Evolutionary conservation across 1,140 invertebrate genomes (phyloP).

Genomic region (Campoletis sonorensis): DNA sequence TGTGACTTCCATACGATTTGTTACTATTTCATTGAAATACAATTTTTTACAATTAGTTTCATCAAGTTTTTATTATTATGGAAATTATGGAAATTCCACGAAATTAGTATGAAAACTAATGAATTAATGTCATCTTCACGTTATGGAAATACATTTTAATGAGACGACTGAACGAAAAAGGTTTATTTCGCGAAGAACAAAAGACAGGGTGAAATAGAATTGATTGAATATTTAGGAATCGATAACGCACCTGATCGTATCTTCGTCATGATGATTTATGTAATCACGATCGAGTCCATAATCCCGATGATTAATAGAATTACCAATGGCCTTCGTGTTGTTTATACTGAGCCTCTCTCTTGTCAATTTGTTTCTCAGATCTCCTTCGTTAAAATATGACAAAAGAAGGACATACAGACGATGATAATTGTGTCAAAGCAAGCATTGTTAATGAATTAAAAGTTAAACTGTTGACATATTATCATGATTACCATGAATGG

Average conservation of each 20-base stretch:
- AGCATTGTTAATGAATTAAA: constrained; percentile 36
- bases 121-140: too few relatives aligned
- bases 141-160: too few relatives aligned
- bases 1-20: constrained; percentile 95
- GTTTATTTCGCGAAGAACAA: background rate
- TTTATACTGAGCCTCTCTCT: constrained; percentile 85
- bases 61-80: too few relatives aligned
- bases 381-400: constrained; percentile 77
- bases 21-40: constrained; percentile 79
- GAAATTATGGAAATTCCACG: too few relatives aligned
- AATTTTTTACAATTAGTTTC: background rate
- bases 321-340: constrained; percentile 83
- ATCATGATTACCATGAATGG: constrained; percentile 85
- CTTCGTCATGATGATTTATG: constrained; percentile 81
- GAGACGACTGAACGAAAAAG: too few relatives aligned
- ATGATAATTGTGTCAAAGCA: constrained; percentile 2
- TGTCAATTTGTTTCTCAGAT: constrained; percentile 84
- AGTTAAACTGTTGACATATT: constrained; percentile 32
- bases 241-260: constrained; percentile 73
- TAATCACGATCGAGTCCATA: constrained; percentile 85
- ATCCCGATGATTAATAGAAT: constrained; percentile 85
- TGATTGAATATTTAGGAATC: background rate
- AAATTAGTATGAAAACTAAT: too few relatives aligned
- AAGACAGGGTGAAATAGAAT: constrained; percentile 9
- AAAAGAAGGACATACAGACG: constrained; percentile 45